Evolutionary conservation across 2,113 vertebrate genomes (phyloP).

Genomic region (Nannobrachium achirus): DNA sequence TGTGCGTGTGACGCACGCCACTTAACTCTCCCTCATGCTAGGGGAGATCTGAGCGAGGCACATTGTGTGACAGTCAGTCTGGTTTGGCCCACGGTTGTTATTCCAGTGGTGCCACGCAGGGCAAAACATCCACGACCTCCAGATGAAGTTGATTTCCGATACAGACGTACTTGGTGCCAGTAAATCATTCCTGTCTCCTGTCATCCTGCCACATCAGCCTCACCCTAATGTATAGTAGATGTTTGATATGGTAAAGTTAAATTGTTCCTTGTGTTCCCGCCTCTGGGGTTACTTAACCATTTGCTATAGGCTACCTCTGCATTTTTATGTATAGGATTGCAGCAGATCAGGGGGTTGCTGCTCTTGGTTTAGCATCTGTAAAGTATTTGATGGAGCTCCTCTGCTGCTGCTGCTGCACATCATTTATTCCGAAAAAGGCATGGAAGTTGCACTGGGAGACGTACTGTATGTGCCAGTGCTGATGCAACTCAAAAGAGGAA

Average conservation of each 20-base stretch:
- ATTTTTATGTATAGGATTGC: constrained; percentile 2
- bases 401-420: background rate
- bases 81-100: constrained; percentile 28
- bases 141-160: constrained; percentile 29
- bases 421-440: too few species aligned
- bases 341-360: constrained; percentile 29
- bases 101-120: constrained; percentile 2
- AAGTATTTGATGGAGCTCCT: constrained; percentile 36
- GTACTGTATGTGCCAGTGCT: too few species aligned
- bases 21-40: constrained; percentile 38
- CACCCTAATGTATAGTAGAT: background rate
- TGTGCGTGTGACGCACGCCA: too few species aligned
- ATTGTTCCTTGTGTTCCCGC: constrained; percentile 20
- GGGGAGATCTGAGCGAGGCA: background rate
- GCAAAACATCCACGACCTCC: constrained; percentile 12
- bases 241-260: constrained; percentile 19
- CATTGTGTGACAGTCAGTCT: constrained; percentile 14
- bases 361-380: constrained; percentile 42
- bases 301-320: constrained; percentile 22
- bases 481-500: too few species aligned
- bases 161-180: constrained; percentile 17
- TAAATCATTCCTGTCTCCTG: constrained; percentile 17
- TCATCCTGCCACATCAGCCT: background rate
- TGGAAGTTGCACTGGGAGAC: too few species aligned
- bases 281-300: constrained; percentile 2